Percentiles rank a stretch among this genome's conserved stretches.
phyloP scores from a whole-genome alignment of 2,888 invertebrate genomes.

The Protodeltote pygarga region DNA sequence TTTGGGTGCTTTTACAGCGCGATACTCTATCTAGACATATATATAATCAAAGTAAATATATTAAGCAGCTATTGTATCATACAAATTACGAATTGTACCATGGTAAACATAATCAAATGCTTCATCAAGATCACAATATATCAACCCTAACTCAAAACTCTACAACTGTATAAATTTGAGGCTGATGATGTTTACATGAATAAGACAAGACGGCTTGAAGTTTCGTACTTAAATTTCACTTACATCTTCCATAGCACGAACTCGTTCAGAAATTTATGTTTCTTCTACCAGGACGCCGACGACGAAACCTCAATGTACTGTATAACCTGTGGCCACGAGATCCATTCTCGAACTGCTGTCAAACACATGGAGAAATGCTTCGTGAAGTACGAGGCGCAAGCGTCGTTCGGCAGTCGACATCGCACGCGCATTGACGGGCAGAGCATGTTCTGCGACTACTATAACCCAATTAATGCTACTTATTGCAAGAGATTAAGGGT shows the following conservation, averaged over 20 bases:
- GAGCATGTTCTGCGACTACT: constrained; percentile 99
- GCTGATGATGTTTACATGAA: too few relatives aligned
- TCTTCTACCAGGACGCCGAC: constrained; percentile 78
- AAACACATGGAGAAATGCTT: constrained; percentile 99
- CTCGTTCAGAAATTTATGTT: not conserved
- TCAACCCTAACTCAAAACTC: too few relatives aligned
- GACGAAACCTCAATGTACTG: constrained; percentile 95
- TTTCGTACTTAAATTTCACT: too few relatives aligned
- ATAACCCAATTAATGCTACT: constrained; percentile 94
- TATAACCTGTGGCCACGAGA: constrained; percentile 98
- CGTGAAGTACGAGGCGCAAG: constrained; percentile 98
- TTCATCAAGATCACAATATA: too few relatives aligned
- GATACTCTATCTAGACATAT: too few relatives aligned
- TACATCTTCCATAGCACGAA: not conserved
- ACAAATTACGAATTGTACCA: too few relatives aligned
- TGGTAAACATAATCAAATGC: too few relatives aligned
- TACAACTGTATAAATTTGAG: too few relatives aligned
- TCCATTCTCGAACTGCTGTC: constrained; percentile 95
- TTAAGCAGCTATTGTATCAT: too few relatives aligned
- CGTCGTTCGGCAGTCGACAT: constrained; percentile 97
- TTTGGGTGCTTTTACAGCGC: too few relatives aligned
- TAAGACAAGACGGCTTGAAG: too few relatives aligned
- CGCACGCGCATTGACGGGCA: constrained; percentile 97
- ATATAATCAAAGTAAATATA: too few relatives aligned
- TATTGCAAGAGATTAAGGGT: constrained; percentile 98